Evolutionary conservation across 2,113 vertebrate genomes (phyloP), one percentile per base, ranked within the genome.

Genomic region (Gobius niger): DNA sequence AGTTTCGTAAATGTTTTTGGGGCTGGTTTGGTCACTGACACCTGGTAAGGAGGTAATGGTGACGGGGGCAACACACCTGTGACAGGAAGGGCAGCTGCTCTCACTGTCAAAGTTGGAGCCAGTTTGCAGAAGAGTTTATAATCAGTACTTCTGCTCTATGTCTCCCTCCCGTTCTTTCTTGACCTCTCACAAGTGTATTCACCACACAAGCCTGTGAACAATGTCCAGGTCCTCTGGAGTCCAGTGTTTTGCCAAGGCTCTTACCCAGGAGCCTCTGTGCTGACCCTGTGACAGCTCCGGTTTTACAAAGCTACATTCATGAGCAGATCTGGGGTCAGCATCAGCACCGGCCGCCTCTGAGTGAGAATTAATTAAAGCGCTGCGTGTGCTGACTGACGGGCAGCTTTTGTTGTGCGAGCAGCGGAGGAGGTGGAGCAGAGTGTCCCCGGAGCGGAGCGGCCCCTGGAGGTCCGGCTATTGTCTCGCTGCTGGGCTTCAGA

Each of bases 361-460:
- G 92, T 96, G 95, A 95, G 98, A 99, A 99, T 99, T 98, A 98
- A 99, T 99, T 99, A 98, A 97, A 96, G 94, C 93, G 93, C 93
- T 92, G 92, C 92, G 88, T 92, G 94, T 91, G 82, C 92, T 96
- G 90, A 93, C 92, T 94, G 95, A 95, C 92, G 85, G 92, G 89
- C 88, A 79, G 90, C 95, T 86, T 96, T 96, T 97, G 94, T 96
- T 94, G 92, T 85, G 91, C 91, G 94, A 95, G 96, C 94, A 95
- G 95, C 91, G 91, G 75, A 94, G 94, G 93, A 93, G 90, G 93
- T 93, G 24, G 24, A 34, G 24, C 24, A 34, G 24, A 94, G 95
- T 92, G 95, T 95, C 95, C 95, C 92, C 91, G 91, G 85, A 93
- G 91, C 91, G 64, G 62, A 85, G 80, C 85, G 93, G 88, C 92